Evolutionary conservation across 2,797 vertebrate genomes (phyloP), one percentile per base, ranked within the genome.

Genomic region (Hirundo rustica): DNA sequence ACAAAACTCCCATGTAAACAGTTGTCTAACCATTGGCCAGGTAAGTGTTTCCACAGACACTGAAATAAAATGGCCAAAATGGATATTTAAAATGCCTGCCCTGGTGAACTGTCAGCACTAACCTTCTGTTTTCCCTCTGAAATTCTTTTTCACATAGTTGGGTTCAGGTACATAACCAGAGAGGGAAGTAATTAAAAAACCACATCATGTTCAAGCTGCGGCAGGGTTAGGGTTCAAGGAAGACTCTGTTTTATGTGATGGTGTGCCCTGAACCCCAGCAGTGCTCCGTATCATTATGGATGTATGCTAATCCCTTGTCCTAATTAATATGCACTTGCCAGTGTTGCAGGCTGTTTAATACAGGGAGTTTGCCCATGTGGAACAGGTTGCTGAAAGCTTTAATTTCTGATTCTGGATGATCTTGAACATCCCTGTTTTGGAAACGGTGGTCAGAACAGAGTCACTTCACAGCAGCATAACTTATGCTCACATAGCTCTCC

Each of bases 1-100:
- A 4, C 45, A 42, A 25, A 2, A 55, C 0, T 4, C 2, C 8
- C 13, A 0, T 45, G 44, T 77, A 16, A 77, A 26, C 23, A 29
- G 25, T 3, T 65, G 54, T n/a, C 38, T 21, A 23, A 22, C 65
- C 32, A 1, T 29, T 53, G 48, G 55, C 38, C 53, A 68, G 45
- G 70, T 61, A 44, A 84, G 80, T 36, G 61, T 45, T 88, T 85
- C 55, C 55, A 29, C 29, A 38, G 68, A 47, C 45, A 19, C 57
- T 13, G 57, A 38, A 60, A 38, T 60, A 38, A 38, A 65, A 16
- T 13, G 18, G 68, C 34, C 38, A 9, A 32, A 77, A 47, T 21
- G 14, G 27, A 15, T 71, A 2, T 21, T 68, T 57, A 7, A 85
- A 53, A 44, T 83, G 40, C 68, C 23, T 34, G 26, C 34, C 45